Evolutionary conservation across 2,888 invertebrate species (phyloP), one percentile per base, ranked within the genome.

Genomic region (Toxonevra muliebris): DNA sequence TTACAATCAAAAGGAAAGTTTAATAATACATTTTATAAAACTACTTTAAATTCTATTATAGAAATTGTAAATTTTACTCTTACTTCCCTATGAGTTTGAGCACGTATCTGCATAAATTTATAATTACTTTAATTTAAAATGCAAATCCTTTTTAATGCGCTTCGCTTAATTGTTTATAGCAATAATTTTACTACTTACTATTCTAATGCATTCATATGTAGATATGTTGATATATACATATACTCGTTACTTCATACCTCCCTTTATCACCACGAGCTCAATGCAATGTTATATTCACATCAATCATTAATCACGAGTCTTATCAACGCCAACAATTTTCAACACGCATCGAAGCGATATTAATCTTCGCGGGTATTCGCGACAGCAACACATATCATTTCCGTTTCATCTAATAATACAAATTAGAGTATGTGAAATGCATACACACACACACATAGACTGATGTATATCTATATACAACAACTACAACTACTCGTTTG

Each of bases 271-370:
- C 48, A 12, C 13, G 30, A 30, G 30, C 7, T 7, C 30, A 4
- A 7, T 30, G 30, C 30, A 30, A 30, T 30, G 30, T 7, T 30
- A 2, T 30, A 30, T 30, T 30, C 30, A 12, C 54, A 54, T 54
- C 20, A 54, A 54, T 54, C 79, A 78, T 80, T 79, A 78, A 79
- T 80, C 80, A 79, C 78, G 77, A 76, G 77, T 42, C 77, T 78
- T 78, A 80, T 78, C 80, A 78, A 77, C 80, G 78, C 80, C 78
- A 78, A 79, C 79, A 78, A 78, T 80, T 80, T 80, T 75, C 78
- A 80, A 75, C 78, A 80, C 78, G 78, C 76, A 74, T 77, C 30
- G 30, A 30, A 30, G 30, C 30, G 30, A 30, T 80, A 78, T 78
- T 79, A 80, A 78, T 78, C 80, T 69, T 62, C 17, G 40, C 70